Percentiles rank a stretch among this genome's conserved stretches.
phyloP scores from a whole-genome alignment of 2,797 vertebrate genomes.

The Diplodus puntazzo region DNA sequence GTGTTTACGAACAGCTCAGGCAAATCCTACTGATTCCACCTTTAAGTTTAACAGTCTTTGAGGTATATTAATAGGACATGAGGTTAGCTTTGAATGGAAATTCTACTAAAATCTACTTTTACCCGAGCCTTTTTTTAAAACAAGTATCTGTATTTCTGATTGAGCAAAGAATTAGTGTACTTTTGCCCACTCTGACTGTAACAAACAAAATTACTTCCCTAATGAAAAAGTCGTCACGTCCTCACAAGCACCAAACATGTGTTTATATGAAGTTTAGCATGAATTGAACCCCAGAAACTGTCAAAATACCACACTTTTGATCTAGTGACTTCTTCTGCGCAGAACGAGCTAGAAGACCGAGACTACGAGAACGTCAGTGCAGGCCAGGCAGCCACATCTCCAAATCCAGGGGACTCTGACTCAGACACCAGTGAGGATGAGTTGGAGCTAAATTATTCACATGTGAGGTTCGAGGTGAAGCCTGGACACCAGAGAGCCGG shows the following conservation, averaged over 20 bases:
- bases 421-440: constrained; percentile 70
- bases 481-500: not conserved
- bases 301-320: not conserved
- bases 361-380: constrained; percentile 57
- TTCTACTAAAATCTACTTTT: no score
- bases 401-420: constrained; percentile 9
- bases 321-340: not conserved
- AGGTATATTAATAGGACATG: no score
- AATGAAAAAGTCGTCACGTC: not conserved
- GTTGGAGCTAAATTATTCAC: constrained; percentile 49
- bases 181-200: no score
- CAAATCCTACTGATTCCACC: no score
- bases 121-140: no score
- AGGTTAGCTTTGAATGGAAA: no score
- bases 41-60: no score
- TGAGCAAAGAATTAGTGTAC: no score
- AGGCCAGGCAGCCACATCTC: not conserved
- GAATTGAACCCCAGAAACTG: not conserved
- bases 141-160: no score
- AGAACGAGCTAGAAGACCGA: constrained; percentile 15
- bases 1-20: no score
- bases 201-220: not conserved
- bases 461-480: constrained; percentile 56
- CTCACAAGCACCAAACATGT: not conserved
- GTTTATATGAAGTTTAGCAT: not conserved